A percentile compares a stretch with the other conserved stretches of the same genome.
phyloP scores from a whole-genome alignment of 2,797 vertebrate species.

The Chloroceryle amazona region DNA sequence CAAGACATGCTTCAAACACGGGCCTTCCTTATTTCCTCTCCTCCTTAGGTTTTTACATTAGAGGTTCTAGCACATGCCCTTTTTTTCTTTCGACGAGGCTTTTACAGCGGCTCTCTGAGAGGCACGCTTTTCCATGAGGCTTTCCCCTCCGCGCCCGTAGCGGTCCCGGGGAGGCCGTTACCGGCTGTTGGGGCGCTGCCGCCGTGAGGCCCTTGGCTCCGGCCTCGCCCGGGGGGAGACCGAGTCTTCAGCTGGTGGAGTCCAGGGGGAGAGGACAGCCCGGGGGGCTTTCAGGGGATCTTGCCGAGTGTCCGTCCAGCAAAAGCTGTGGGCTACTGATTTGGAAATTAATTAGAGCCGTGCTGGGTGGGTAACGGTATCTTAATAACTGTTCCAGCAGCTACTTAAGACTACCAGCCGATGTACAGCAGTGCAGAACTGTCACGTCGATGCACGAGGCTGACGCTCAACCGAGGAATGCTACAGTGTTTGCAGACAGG shows the following conservation, averaged over 20 bases:
- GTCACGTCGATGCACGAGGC: not conserved
- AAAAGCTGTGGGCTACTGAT: not conserved
- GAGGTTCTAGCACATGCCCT: no score
- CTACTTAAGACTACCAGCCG: fast-evolving
- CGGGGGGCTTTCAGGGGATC: fast-evolving
- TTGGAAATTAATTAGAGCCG: not conserved
- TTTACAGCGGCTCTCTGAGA: not conserved
- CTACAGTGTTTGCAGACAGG: fast-evolving
- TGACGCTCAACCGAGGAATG: fast-evolving
- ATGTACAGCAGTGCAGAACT: fast-evolving
- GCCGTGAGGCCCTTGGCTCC: not conserved
- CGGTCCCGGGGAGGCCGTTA: not conserved
- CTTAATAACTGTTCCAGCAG: not conserved
- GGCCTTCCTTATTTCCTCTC: no score
- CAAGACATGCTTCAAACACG: no score
- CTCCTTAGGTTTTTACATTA: no score
- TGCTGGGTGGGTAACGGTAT: not conserved
- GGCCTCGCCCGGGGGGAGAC: not conserved
- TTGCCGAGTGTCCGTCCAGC: not conserved
- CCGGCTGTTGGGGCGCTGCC: fast-evolving
- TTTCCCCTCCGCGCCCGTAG: no score
- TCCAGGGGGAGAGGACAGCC: fast-evolving
- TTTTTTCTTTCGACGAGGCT: no score
- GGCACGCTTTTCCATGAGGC: not conserved
- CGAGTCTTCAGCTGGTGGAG: not conserved